Conservation (phyloP, 2,888 invertebrate species). For the Eristalinus sepulchralis region DNA sequence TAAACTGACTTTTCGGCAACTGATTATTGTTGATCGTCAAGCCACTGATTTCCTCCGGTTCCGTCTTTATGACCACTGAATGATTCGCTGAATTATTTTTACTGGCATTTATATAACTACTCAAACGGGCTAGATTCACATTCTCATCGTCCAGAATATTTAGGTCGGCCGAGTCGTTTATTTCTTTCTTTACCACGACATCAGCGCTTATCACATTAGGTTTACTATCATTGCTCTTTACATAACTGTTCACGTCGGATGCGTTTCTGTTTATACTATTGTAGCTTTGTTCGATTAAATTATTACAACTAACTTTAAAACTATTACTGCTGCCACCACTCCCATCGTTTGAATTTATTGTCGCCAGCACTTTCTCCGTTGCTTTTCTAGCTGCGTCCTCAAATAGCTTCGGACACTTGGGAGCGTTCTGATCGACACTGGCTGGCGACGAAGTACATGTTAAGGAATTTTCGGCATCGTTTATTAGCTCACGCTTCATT, state of each 20-base stretch:
- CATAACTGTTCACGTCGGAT: constrained; percentile 73
- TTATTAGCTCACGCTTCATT: constrained; percentile 75
- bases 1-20: constrained; percentile 66
- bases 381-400: constrained; percentile 39
- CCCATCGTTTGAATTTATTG: constrained; percentile 60
- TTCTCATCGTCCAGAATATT: constrained; percentile 78
- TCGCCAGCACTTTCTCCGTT: constrained; percentile 31
- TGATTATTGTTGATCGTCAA: constrained; percentile 66
- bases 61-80: constrained; percentile 47
- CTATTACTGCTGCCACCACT: constrained; percentile 62
- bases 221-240: constrained; percentile 78
- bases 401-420: constrained; percentile 43
- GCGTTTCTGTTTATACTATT: constrained; percentile 74
- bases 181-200: constrained; percentile 77
- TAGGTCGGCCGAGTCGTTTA: constrained; percentile 74
- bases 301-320: constrained; percentile 72
- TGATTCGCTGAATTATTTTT: constrained; percentile 65
- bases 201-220: constrained; percentile 81
- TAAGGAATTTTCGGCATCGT: constrained; percentile 70
- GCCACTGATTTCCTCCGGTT: constrained; percentile 40
- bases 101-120: constrained; percentile 76
- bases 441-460: constrained; percentile 34
- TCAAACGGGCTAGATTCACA: constrained; percentile 79
- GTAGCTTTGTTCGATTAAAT: constrained; percentile 71
- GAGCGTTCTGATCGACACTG: constrained; percentile 50